phyloP scores from a whole-genome alignment of 2,113 vertebrate genomes.

The Strix aluco region DNA sequence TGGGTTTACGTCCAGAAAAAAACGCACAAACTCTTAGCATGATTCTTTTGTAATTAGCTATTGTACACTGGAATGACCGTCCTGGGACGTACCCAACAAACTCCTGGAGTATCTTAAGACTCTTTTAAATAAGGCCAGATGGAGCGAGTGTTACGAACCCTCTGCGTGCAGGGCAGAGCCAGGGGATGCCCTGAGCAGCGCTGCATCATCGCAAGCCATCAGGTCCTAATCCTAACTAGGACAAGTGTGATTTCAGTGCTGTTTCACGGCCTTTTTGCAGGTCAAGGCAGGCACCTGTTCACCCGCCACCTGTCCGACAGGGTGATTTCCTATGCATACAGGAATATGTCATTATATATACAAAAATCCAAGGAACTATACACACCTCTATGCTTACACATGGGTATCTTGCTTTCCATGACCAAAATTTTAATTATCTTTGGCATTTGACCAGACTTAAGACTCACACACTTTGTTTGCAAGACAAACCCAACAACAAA shows the following conservation, averaged over 20 bases:
- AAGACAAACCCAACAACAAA: not conserved
- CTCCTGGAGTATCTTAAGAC: not conserved
- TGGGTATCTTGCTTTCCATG: not conserved
- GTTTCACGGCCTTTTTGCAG: too few species aligned
- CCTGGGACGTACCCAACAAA: not conserved
- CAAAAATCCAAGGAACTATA: not conserved
- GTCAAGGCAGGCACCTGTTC: not conserved
- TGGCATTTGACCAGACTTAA: not conserved
- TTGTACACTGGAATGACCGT: too few species aligned
- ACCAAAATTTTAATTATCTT: not conserved
- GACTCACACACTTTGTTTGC: not conserved
- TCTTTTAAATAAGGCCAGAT: not conserved
- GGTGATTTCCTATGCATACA: not conserved
- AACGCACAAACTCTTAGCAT: too few species aligned
- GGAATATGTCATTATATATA: not conserved
- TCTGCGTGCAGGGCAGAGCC: too few species aligned
- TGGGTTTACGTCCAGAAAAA: not conserved
- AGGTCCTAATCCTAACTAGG: too few species aligned
- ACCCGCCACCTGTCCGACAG: fast-evolving
- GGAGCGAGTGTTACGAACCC: fast-evolving
- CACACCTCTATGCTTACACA: not conserved
- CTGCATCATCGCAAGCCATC: not conserved
- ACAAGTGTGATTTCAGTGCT: fast-evolving
- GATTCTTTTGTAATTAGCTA: not conserved
- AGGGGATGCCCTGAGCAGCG: not conserved